Conservation (phyloP, 2,797 vertebrate species). For the Melopsittacus undulatus region DNA sequence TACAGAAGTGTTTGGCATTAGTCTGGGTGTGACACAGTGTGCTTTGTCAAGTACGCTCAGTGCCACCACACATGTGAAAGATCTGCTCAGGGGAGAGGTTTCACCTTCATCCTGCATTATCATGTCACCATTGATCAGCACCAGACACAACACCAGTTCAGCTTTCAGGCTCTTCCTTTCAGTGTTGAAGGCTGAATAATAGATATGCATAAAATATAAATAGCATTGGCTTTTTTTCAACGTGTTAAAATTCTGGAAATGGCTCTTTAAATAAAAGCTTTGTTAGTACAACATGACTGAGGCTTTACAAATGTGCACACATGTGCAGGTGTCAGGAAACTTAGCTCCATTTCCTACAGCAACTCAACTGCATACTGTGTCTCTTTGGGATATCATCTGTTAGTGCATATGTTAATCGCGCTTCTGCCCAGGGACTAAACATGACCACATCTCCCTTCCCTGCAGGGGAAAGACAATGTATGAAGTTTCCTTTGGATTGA, state of each 20-base stretch:
- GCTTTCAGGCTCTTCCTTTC: not conserved
- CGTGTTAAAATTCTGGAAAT: not conserved
- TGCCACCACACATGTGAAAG: not conserved
- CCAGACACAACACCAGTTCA: not conserved
- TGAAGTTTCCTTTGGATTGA: not conserved
- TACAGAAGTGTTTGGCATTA: constrained; percentile 20
- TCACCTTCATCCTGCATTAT: not conserved
- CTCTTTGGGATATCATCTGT: not conserved
- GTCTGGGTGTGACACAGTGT: not conserved
- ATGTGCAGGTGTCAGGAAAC: not conserved
- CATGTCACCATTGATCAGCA: not conserved
- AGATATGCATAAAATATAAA: not conserved
- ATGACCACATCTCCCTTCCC: not conserved
- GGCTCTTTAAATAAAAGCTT: not conserved
- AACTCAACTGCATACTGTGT: not conserved
- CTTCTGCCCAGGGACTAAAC: not conserved
- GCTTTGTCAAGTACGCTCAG: not conserved
- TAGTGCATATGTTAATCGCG: not conserved
- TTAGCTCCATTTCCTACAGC: not conserved
- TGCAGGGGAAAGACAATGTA: not conserved
- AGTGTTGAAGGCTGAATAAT: not conserved
- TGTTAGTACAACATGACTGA: not conserved
- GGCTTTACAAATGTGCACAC: not conserved
- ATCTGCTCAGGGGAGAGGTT: not conserved
- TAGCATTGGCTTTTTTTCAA: not conserved